Percentiles rank a stretch among this genome's conserved stretches.
These are phyloP conservation scores for Eleginops maclovinus DNA, from an alignment of 2,113 vertebrate genomes.

Conservation along the genomic window DNA sequence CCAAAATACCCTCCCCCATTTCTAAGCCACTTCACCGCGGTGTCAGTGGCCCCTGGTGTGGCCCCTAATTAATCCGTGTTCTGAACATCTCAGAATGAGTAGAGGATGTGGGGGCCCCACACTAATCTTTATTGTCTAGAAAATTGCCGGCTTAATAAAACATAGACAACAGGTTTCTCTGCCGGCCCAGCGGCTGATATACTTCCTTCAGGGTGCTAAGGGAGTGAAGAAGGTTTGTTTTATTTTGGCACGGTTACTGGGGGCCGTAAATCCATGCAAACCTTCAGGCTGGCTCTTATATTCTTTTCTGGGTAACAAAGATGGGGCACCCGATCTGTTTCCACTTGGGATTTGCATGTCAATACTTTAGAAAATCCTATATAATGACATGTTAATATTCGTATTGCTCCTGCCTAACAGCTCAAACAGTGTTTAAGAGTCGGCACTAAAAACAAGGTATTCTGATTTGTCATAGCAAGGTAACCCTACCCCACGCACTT, in stretches of 20 bases:
- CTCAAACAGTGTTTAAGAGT: background rate
- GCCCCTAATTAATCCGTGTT: background rate
- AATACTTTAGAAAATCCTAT: background rate
- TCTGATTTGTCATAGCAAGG: background rate
- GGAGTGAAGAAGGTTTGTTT: background rate
- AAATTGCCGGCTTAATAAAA: background rate
- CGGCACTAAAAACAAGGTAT: background rate
- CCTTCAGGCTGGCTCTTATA: background rate
- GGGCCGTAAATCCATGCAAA: background rate
- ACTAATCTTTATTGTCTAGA: background rate
- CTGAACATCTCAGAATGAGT: constrained; percentile 3
- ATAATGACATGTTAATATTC: background rate
- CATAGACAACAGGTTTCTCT: background rate
- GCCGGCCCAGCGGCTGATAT: background rate
- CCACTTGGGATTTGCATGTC: constrained; percentile 3
- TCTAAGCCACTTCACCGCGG: background rate
- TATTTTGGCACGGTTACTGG: background rate
- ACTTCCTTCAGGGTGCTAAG: background rate
- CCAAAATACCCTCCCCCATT: background rate
- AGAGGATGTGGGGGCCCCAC: background rate
- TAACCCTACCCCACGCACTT: background rate
- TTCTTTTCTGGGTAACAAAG: background rate
- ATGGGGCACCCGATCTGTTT: background rate
- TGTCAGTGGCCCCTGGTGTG: constrained; percentile 1
- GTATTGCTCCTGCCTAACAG: background rate